Percentiles rank a stretch among this genome's conserved stretches.
Evolutionary conservation across 2,113 vertebrate species (phyloP).

Genomic region (Heterotilapia buettikoferi): DNA sequence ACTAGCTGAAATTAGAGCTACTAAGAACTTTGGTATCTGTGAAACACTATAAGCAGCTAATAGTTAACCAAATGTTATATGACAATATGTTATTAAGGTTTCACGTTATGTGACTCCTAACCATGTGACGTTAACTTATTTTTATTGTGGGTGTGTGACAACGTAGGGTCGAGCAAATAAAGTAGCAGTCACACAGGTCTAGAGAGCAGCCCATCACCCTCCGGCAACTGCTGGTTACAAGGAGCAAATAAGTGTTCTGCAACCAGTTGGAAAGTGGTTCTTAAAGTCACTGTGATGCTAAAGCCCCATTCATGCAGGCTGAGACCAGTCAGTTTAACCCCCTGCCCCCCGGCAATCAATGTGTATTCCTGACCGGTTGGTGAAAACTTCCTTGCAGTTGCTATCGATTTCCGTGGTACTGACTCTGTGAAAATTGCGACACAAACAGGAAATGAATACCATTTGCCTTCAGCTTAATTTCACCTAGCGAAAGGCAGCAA

Average conservation of each 20-base stretch:
- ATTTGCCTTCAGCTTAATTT: not conserved
- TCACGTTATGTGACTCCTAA: not conserved
- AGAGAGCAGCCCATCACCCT: not conserved
- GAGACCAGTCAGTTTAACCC: too few species aligned
- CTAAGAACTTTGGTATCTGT: not conserved
- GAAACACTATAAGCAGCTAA: not conserved
- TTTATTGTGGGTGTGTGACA: not conserved
- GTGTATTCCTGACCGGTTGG: not conserved
- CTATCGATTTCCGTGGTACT: rapidly evolving
- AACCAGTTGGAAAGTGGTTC: not conserved
- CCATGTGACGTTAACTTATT: not conserved
- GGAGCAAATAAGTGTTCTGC: not conserved
- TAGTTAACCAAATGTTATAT: not conserved
- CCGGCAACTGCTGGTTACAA: rapidly evolving
- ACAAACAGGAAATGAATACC: not conserved
- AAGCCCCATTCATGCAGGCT: too few species aligned
- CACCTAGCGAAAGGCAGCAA: not conserved
- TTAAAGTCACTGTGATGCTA: too few species aligned
- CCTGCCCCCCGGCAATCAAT: too few species aligned
- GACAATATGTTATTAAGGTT: not conserved
- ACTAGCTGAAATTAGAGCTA: not conserved
- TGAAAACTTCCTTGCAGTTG: not conserved
- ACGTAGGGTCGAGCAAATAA: not conserved
- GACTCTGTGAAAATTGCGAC: not conserved
- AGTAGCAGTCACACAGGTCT: not conserved